Conservation (phyloP, 2,113 vertebrate genomes). For the Chaetodon trifascialis region DNA sequence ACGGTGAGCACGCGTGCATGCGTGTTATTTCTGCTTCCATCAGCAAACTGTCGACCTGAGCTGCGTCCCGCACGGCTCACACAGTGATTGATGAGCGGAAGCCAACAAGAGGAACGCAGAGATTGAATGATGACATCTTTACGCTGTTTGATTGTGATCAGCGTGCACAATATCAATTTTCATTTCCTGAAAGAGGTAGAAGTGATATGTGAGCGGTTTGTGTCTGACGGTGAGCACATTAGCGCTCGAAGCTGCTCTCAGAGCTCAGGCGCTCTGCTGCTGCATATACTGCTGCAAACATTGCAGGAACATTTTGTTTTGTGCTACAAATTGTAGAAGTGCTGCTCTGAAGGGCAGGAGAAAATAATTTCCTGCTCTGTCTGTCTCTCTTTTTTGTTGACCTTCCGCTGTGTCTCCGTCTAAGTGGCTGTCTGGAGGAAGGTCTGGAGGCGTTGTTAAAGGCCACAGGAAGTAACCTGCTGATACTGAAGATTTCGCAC, state of each 20-base stretch:
- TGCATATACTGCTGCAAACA: not conserved
- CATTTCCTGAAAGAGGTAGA: slow-evolving; percentile 24
- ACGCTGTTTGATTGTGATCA: not conserved
- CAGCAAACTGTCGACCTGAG: not conserved
- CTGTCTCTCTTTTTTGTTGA: slow-evolving; percentile 23
- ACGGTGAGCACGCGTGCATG: slow-evolving; percentile 82
- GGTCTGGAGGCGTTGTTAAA: slow-evolving; percentile 96
- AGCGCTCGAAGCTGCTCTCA: not conserved
- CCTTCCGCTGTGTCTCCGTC: slow-evolving; percentile 34
- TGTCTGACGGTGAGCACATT: not conserved
- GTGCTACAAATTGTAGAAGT: slow-evolving; percentile 20
- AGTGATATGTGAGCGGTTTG: slow-evolving; percentile 4
- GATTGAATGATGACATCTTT: slow-evolving; percentile 10
- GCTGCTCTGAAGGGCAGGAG: slow-evolving; percentile 21
- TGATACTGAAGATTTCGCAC: slow-evolving; percentile 97
- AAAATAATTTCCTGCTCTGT: slow-evolving; percentile 22
- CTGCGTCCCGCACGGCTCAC: slow-evolving; percentile 4
- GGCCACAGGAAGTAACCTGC: slow-evolving; percentile 94
- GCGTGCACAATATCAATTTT: slow-evolving; percentile 5
- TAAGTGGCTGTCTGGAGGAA: slow-evolving; percentile 95
- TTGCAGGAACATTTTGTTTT: not conserved
- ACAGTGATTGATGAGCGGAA: slow-evolving; percentile 31
- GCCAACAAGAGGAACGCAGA: not conserved
- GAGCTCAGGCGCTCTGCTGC: not conserved
- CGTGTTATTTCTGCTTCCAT: slow-evolving; percentile 18